phyloP scores from a whole-genome alignment of 2,113 vertebrate species.

The Neodon shergylaensis region DNA sequence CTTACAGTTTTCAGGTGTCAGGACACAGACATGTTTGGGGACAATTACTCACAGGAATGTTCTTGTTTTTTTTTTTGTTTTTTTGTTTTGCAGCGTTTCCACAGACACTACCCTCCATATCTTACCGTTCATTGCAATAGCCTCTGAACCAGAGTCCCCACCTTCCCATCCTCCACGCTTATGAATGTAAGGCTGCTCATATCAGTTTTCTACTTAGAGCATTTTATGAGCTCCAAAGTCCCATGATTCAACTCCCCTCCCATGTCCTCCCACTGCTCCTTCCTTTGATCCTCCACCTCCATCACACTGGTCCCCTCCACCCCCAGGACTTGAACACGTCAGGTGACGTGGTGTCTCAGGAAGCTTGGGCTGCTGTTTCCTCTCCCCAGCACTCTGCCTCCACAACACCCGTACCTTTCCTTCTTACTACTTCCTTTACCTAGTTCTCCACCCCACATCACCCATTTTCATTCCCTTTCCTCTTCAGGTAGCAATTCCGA shows the following conservation, averaged over 20 bases:
- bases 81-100: neutral
- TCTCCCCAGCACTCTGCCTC: neutral
- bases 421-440: neutral
- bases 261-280: neutral
- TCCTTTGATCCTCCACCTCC: neutral
- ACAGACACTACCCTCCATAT: neutral
- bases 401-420: neutral
- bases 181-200: neutral
- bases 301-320: no score
- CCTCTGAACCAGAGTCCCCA: neutral
- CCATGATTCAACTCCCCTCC: no score
- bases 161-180: neutral
- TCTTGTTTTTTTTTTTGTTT: neutral
- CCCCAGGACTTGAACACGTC: neutral
- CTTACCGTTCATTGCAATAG: neutral
- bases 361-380: neutral
- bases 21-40: neutral
- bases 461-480: neutral
- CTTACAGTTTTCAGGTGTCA: neutral
- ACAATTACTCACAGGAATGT: neutral
- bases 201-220: neutral
- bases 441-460: neutral
- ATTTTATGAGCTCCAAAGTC: neutral
- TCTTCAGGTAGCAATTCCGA: neutral
- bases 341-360: no score